phyloP scores from a whole-genome alignment of 2,113 vertebrate genomes.

The Cyanistes caeruleus region DNA sequence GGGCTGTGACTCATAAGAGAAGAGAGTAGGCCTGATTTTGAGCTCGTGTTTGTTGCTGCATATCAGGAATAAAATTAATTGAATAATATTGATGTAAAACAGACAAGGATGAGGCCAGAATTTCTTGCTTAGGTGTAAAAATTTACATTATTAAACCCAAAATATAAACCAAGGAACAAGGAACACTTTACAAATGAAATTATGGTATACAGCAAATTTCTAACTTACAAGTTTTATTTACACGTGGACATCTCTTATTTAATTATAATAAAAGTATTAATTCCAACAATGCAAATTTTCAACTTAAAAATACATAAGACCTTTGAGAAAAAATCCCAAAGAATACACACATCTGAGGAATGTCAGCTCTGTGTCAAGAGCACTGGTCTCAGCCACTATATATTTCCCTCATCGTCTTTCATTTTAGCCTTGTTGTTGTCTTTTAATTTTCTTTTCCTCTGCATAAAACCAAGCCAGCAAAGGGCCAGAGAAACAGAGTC shows the following conservation, averaged over 20 bases:
- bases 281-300: slow-evolving; percentile 39
- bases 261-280: slow-evolving; percentile 67
- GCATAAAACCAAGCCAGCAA: slow-evolving; percentile 34
- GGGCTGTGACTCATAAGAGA: background rate
- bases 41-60: slow-evolving; percentile 39
- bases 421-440: slow-evolving; percentile 21
- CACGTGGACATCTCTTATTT: slow-evolving; percentile 57
- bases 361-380: slow-evolving; percentile 60
- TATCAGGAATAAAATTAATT: slow-evolving; percentile 6
- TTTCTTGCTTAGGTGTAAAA: background rate
- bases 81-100: background rate
- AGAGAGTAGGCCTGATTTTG: slow-evolving; percentile 7
- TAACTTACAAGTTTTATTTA: slow-evolving; percentile 65
- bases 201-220: slow-evolving; percentile 32
- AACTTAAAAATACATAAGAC: slow-evolving; percentile 64
- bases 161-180: background rate
- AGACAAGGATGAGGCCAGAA: background rate
- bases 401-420: slow-evolving; percentile 44
- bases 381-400: slow-evolving; percentile 46
- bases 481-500: slow-evolving; percentile 38
- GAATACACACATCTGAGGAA: slow-evolving; percentile 59
- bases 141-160: slow-evolving; percentile 11
- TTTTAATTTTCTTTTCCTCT: slow-evolving; percentile 22
- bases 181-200: slow-evolving; percentile 37
- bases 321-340: slow-evolving; percentile 67